Evolutionary conservation across 2,113 vertebrate genomes (phyloP).

Genomic region (Pionites leucogaster): DNA sequence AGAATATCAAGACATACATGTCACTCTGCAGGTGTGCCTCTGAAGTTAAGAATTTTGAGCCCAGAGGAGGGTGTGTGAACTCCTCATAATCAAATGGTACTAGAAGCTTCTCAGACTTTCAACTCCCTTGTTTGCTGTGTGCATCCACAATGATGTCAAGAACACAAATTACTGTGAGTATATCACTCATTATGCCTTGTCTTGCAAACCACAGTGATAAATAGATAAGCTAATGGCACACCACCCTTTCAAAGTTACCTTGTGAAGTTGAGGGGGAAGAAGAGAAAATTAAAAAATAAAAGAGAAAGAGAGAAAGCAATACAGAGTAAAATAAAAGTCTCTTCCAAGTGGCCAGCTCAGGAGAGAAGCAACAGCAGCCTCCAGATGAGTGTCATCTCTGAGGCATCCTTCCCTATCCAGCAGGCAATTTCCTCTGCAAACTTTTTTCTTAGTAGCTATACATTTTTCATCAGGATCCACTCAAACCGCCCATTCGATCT

Average conservation of each 20-base stretch:
- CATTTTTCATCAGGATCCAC: not conserved
- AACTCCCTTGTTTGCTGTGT: not conserved
- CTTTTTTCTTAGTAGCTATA: not conserved
- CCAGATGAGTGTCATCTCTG: no score
- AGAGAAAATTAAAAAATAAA: rapidly evolving
- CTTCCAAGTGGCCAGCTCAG: not conserved
- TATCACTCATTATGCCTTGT: not conserved
- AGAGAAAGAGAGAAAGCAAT: not conserved
- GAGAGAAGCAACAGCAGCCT: not conserved
- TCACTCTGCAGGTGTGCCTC: not conserved
- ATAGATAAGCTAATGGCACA: not conserved
- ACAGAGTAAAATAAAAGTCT: not conserved
- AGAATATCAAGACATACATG: not conserved
- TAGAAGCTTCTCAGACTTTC: not conserved
- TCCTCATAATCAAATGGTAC: not conserved
- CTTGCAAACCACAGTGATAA: not conserved
- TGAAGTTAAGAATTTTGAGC: not conserved
- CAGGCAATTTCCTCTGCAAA: not conserved
- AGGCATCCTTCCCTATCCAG: not conserved
- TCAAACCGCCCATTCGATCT: not conserved
- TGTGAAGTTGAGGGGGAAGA: not conserved
- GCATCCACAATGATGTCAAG: not conserved
- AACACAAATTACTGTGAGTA: not conserved
- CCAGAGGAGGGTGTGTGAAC: not conserved
- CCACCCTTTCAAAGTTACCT: not conserved